phyloP scores from a whole-genome alignment of 1,140 invertebrate species.

The Danaus melanippus region DNA sequence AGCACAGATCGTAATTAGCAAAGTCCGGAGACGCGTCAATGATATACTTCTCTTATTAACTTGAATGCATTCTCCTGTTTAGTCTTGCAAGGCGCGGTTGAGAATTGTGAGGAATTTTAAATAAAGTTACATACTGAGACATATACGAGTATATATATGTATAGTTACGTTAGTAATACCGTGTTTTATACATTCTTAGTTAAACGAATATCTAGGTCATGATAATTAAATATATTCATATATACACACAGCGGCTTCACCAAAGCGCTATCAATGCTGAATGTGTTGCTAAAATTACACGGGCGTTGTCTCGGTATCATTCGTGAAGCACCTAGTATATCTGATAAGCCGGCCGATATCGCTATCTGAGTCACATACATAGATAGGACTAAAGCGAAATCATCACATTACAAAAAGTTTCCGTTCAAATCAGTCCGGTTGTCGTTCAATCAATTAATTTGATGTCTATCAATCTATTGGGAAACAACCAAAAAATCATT shows the following conservation, averaged over 20 bases:
- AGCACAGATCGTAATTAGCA: constrained; percentile 39
- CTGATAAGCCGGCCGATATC: constrained; percentile 58
- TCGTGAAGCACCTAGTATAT: constrained; percentile 38
- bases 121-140: not conserved
- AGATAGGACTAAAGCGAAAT: constrained; percentile 15
- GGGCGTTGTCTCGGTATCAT: constrained; percentile 21
- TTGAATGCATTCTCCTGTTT: constrained; percentile 25
- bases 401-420: constrained; percentile 2
- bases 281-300: constrained; percentile 46
- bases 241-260: constrained; percentile 4
- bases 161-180: not conserved
- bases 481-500: too few species aligned
- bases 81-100: constrained; percentile 22
- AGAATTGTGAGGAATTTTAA: constrained; percentile 1
- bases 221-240: not conserved
- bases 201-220: not conserved
- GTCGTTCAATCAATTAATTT: too few species aligned
- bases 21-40: constrained; percentile 32
- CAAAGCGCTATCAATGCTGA: constrained; percentile 23
- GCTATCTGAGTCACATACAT: constrained; percentile 46
- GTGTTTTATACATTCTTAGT: not conserved
- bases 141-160: constrained; percentile 2
- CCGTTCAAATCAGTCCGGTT: too few species aligned
- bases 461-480: too few species aligned
- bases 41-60: constrained; percentile 29